phyloP scores from a whole-genome alignment of 2,113 vertebrate genomes.

The Tylochromis polylepis region DNA sequence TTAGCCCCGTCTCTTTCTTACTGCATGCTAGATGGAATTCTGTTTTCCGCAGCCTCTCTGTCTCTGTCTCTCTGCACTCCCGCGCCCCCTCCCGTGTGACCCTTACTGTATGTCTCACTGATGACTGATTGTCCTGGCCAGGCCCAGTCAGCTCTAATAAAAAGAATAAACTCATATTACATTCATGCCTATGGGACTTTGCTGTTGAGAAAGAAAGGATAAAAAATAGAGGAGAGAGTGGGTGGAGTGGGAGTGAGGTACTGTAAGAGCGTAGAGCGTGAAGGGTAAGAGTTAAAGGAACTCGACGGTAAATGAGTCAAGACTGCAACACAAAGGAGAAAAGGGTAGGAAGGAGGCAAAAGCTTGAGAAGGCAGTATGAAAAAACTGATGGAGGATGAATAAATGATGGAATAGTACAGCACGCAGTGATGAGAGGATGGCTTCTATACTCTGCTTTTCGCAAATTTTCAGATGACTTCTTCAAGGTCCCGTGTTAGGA shows the following conservation, averaged over 20 bases:
- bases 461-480: background rate
- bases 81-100: background rate
- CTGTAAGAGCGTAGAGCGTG: background rate
- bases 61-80: constrained; percentile 1
- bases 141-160: constrained; percentile 22
- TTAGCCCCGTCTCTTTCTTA: background rate
- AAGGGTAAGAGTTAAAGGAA: constrained; percentile 18
- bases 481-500: background rate
- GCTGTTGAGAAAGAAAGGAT: background rate
- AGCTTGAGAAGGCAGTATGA: background rate
- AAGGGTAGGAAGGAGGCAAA: too few relatives aligned
- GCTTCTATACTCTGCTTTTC: background rate
- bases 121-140: constrained; percentile 39
- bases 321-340: background rate
- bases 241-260: background rate
- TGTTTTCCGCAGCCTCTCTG: constrained; percentile 25
- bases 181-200: constrained; percentile 19
- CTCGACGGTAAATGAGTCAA: background rate
- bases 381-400: background rate
- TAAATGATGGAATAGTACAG: background rate
- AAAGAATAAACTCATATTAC: constrained; percentile 37
- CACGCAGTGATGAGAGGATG: background rate
- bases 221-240: background rate
- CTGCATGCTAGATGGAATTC: constrained; percentile 19
- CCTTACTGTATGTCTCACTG: background rate